Conservation (phyloP, 2,797 vertebrate species). For the Tauraco hartlaubi region DNA sequence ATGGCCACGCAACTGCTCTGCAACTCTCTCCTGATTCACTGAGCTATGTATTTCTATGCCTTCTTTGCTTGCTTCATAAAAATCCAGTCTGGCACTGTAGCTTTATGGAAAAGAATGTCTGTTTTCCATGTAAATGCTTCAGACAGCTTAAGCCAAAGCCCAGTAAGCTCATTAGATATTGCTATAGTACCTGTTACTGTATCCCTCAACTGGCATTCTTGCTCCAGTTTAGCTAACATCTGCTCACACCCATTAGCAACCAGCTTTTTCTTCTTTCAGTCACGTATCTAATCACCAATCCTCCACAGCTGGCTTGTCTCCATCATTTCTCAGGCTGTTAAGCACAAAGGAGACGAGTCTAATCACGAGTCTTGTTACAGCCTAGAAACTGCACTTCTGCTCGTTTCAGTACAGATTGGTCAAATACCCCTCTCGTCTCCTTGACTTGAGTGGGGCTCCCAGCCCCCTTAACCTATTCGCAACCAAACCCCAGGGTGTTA, state of each 20-base stretch:
- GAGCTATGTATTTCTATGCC: neutral
- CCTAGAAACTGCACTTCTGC: neutral
- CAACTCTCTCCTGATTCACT: neutral
- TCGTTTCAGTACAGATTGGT: neutral
- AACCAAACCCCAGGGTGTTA: neutral
- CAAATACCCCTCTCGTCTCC: neutral
- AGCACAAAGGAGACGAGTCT: neutral
- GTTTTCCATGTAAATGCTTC: neutral
- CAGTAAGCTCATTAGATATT: neutral
- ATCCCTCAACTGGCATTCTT: neutral
- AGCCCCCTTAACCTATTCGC: neutral
- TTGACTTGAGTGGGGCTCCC: neutral
- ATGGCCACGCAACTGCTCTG: neutral
- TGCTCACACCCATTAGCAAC: neutral
- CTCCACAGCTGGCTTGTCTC: neutral
- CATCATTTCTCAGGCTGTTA: neutral
- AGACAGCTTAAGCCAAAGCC: neutral
- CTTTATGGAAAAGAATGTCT: neutral
- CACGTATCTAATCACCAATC: neutral
- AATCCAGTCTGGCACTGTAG: neutral
- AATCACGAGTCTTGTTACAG: neutral
- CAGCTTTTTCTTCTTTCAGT: neutral
- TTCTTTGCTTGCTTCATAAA: neutral
- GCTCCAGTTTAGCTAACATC: neutral
- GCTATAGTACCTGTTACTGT: neutral